A percentile compares a stretch with the other conserved stretches of the same genome.
Evolutionary conservation across 1,140 invertebrate species (phyloP).

Genomic region (Macrobrachium nipponense): DNA sequence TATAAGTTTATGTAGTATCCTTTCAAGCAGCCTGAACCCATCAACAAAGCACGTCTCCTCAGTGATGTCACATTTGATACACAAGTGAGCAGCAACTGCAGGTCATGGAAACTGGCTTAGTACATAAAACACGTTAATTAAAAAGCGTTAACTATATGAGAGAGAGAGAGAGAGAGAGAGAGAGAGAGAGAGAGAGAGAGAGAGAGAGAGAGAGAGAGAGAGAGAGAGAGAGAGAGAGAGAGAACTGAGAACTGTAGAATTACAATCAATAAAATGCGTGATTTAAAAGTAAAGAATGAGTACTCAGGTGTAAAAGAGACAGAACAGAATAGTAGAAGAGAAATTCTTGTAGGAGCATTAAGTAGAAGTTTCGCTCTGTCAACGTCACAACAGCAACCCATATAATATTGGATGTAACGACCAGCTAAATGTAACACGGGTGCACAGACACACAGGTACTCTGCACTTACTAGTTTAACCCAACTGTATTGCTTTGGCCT

Average conservation of each 20-base stretch:
- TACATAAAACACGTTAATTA: too few relatives aligned
- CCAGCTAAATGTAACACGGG: slow-evolving; percentile 10
- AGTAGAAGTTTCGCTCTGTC: neutral
- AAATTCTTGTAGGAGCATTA: neutral
- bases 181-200: slow-evolving; percentile 17
- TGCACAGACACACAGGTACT: slow-evolving; percentile 16
- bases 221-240: neutral
- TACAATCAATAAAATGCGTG: too few relatives aligned
- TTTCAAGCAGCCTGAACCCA: too few relatives aligned
- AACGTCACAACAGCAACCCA: neutral
- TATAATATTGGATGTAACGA: neutral
- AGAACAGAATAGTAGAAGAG: too few relatives aligned
- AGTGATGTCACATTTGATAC: too few relatives aligned
- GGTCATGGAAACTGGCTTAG: too few relatives aligned
- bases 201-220: neutral
- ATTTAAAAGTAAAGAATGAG: too few relatives aligned
- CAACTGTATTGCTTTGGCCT: slow-evolving; percentile 47
- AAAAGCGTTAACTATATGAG: neutral
- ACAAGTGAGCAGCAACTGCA: too few relatives aligned
- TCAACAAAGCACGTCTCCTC: too few relatives aligned
- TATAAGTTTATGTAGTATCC: too few relatives aligned
- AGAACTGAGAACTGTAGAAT: neutral
- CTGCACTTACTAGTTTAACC: slow-evolving; percentile 48
- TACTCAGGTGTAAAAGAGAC: too few relatives aligned
- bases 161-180: slow-evolving; percentile 12